These are phyloP conservation scores for Philhelius pedissequus DNA, from an alignment of 2,888 invertebrate genomes.

Conservation along the genomic window DNA sequence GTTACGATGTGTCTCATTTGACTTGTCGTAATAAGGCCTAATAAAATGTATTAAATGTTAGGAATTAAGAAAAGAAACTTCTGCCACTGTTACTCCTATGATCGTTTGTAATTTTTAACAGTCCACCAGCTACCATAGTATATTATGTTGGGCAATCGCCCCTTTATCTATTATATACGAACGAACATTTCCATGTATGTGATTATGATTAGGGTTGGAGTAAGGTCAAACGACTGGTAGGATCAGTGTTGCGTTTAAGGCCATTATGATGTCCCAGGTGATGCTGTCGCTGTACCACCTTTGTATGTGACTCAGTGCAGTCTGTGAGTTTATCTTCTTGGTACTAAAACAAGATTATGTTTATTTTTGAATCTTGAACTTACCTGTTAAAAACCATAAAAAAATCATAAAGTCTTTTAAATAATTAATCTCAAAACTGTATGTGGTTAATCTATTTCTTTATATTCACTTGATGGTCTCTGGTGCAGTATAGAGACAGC, in stretches of 20 bases:
- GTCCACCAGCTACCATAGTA: neutral
- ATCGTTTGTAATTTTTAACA: neutral
- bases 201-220: slow-evolving; percentile 5
- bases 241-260: neutral
- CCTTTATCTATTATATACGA: slow-evolving; percentile 3
- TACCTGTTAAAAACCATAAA: neutral
- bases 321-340: neutral
- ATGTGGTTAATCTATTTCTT: neutral
- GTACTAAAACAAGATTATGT: slow-evolving; percentile 21
- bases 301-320: neutral
- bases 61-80: slow-evolving; percentile 52
- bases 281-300: slow-evolving; percentile 38
- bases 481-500: neutral
- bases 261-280: slow-evolving; percentile 10
- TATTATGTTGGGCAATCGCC: slow-evolving; percentile 39
- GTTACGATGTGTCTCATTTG: neutral
- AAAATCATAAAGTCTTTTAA: neutral
- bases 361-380: slow-evolving; percentile 19
- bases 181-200: neutral
- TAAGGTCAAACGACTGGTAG: slow-evolving; percentile 55
- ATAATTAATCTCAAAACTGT: slow-evolving; percentile 13
- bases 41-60: slow-evolving; percentile 57
- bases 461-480: neutral
- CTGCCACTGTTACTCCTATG: slow-evolving; percentile 5
- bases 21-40: slow-evolving; percentile 53